Conservation (phyloP, 2,888 invertebrate species). For the Caenorhabditis auriculariae region DNA sequence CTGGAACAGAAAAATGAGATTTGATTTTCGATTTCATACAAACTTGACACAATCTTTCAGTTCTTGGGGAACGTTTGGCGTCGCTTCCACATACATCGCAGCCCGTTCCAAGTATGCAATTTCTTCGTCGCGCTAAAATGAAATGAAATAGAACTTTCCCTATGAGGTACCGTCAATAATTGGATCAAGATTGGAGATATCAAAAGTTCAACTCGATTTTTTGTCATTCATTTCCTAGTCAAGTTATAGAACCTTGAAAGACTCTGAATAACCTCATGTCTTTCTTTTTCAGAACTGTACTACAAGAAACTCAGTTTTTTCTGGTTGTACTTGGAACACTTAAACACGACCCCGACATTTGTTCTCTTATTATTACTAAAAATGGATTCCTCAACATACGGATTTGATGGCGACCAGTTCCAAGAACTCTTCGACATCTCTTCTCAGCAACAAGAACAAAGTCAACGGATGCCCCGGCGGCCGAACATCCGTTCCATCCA, state of each 20-base stretch:
- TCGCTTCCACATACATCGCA: conserved; percentile 16
- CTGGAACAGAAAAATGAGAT: too few relatives aligned
- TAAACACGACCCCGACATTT: neutral
- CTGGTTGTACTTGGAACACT: neutral
- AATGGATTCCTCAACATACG: conserved; percentile 9
- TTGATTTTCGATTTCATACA: neutral
- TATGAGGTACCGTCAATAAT: neutral
- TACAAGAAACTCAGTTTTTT: neutral
- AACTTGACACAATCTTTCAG: conserved; percentile 12
- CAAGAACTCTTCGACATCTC: conserved; percentile 25
- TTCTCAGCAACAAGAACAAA: conserved; percentile 16
- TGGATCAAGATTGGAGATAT: neutral
- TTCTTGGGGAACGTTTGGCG: conserved; percentile 13
- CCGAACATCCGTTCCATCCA: conserved; percentile 26
- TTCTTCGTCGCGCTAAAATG: conserved; percentile 39
- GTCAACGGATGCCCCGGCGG: conserved; percentile 24
- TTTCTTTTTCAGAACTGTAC: too few relatives aligned
- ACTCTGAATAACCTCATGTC: too few relatives aligned
- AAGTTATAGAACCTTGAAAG: too few relatives aligned
- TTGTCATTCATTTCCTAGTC: neutral
- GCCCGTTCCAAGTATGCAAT: conserved; percentile 27
- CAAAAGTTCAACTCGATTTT: neutral
- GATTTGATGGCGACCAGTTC: conserved; percentile 35
- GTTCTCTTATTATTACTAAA: neutral
- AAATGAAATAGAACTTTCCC: neutral